Evolutionary conservation across 2,797 vertebrate species (phyloP).

Genomic region (Microctenopoma lineatum): DNA sequence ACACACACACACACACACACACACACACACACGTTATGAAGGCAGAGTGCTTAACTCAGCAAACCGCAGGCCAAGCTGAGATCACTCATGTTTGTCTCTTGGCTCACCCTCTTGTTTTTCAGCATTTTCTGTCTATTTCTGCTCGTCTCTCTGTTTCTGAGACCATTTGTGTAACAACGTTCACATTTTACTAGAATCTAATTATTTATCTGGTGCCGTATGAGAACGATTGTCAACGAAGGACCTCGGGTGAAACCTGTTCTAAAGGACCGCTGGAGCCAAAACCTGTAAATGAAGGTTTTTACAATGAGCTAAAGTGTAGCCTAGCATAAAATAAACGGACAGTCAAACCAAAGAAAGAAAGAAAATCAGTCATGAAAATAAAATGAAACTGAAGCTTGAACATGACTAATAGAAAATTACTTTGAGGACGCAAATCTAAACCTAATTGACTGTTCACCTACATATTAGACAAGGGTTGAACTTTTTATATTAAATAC

Average conservation of each 20-base stretch:
- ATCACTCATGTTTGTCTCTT: slow-evolving; percentile 47
- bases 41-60: slow-evolving; percentile 69
- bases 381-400: too few species aligned
- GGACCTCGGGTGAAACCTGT: background rate
- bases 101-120: slow-evolving; percentile 33
- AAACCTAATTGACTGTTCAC: too few species aligned
- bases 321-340: too few species aligned
- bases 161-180: too few species aligned
- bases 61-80: slow-evolving; percentile 53
- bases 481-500: background rate
- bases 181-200: too few species aligned
- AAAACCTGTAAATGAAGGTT: too few species aligned
- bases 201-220: background rate
- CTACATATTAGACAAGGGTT: too few species aligned
- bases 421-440: too few species aligned
- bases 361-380: background rate
- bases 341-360: background rate
- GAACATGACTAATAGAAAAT: too few species aligned
- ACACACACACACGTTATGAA: slow-evolving; percentile 40
- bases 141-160: background rate
- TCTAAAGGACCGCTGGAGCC: too few species aligned
- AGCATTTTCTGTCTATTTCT: slow-evolving; percentile 20
- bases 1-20: background rate
- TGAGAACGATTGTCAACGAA: background rate
- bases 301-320: too few species aligned